phyloP scores from a whole-genome alignment of 2,888 invertebrate species.

The Lasioglossum calceatum region DNA sequence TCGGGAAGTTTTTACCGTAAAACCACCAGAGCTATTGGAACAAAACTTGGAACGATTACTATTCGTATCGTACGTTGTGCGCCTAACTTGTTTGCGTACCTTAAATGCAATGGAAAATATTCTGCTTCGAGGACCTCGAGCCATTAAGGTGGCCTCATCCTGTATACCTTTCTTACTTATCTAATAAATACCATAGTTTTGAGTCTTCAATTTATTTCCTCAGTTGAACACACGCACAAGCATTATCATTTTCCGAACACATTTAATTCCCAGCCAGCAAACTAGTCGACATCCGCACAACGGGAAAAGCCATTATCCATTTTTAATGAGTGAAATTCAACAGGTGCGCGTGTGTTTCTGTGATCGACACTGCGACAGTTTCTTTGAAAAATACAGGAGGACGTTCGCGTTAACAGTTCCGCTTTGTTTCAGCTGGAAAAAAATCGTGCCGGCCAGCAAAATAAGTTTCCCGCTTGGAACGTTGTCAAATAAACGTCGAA shows the following conservation, averaged over 20 bases:
- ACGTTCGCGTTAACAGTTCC: neutral
- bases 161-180: too few species aligned
- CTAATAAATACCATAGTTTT: neutral
- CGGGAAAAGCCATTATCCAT: neutral
- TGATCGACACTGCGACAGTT: neutral
- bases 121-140: too few species aligned
- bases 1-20: neutral
- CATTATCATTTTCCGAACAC: neutral
- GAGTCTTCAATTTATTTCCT: neutral
- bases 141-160: too few species aligned
- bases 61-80: neutral
- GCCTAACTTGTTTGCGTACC: neutral
- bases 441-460: neutral
- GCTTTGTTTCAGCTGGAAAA: neutral
- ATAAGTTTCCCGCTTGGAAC: neutral
- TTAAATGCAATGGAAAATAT: too few species aligned
- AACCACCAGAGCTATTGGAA: neutral
- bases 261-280: neutral
- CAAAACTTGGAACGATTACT: constrained; percentile 2
- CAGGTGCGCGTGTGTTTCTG: neutral
- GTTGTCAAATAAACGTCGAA: neutral
- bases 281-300: neutral
- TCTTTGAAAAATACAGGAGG: neutral
- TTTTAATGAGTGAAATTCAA: constrained; percentile 1
- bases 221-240: neutral